Base-by-base conservation (phyloP, 2,888 invertebrate genomes). In the Nomada lathburiana region DNA sequence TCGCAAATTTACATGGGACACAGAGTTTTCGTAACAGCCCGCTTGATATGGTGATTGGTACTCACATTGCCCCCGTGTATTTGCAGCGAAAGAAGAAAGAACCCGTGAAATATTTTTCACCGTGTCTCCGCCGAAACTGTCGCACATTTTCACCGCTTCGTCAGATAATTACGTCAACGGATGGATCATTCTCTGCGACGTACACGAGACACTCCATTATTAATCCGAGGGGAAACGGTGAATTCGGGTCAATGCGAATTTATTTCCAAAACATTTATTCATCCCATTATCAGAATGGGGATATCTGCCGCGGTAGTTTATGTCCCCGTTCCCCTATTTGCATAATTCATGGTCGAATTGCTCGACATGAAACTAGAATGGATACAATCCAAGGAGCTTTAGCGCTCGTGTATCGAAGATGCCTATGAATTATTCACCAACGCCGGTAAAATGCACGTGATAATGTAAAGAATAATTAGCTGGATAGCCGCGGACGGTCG, bases 331-430 rank as follows among this genome's bases (percentile, higher is more conserved):
- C 60, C 26, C 67, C 71, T 80, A 71, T 80, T 79, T 80, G 50
- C 80, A 80, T 80, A 80, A 80, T 80, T 80, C 71, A 79, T 71
- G 71, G 71, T 78, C 63, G 69, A 78, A 68, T 78, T 76, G 67
- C 69, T 57, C 63, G 63, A 65, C 65, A 53, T 42, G 77, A 52
- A 79, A 77, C 78, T 69, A 44, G 60, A 44, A 79, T 65, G 47
- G 60, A 80, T 80, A 71, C 59, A 53, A 71, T 80, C 53, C 71
- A 29, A 80, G 42, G 36, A 55, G 64, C 65, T 80, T 69, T 50
- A 47, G 20, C 79, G 55, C 47, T 26, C 68, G 71, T 79, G 80
- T 79, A 80, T 80, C 80, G 80, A 71, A 79, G 70, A 71, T 62
- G 50, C 26, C 53, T 20, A 79, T 80, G 80, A 80, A 80, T 80